Percentiles rank a stretch among this genome's conserved stretches.
Conservation (phyloP, 2,797 vertebrate species). For the Centropyge bicolor region DNA sequence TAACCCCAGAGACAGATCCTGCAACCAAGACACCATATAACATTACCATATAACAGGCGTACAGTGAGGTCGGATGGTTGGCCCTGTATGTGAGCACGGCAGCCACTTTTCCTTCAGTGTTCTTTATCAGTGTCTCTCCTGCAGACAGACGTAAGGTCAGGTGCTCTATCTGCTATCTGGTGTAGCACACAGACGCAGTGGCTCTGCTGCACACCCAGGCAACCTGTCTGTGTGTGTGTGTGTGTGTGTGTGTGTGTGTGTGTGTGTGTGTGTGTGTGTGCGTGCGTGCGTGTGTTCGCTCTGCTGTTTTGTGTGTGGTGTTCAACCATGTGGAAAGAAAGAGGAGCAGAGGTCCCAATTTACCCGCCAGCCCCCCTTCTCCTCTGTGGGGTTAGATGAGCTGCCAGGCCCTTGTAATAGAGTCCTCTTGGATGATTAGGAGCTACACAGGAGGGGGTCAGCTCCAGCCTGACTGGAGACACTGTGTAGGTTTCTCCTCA, state of each 20-base stretch:
- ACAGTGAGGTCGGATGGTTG: constrained; percentile 8
- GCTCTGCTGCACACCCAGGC: constrained; percentile 76
- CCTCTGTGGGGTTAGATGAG: constrained; percentile 89
- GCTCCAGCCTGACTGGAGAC: constrained; percentile 87
- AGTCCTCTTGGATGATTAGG: constrained; percentile 98
- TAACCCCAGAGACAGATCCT: constrained; percentile 65
- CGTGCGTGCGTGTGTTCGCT: no score
- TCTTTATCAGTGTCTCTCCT: constrained; percentile 63
- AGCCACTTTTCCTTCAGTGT: constrained; percentile 39
- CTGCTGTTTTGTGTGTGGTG: constrained; percentile 60
- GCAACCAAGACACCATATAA: constrained; percentile 53
- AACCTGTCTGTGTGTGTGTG: constrained; percentile 36
- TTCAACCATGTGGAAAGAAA: constrained; percentile 80
- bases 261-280: constrained; percentile 16
- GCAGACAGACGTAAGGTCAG: constrained; percentile 93
- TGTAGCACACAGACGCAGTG: constrained; percentile 78
- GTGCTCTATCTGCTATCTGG: constrained; percentile 86
- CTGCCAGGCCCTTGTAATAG: constrained; percentile 95
- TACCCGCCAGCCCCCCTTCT: constrained; percentile 80
- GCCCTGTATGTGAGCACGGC: constrained; percentile 24
- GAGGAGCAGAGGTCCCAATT: constrained; percentile 90
- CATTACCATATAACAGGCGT: constrained; percentile 75
- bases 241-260: constrained; percentile 18
- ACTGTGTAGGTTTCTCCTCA: constrained; percentile 58
- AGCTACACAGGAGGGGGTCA: constrained; percentile 88